phyloP scores from a whole-genome alignment of 2,888 invertebrate genomes.

The Cynaeus angustus region DNA sequence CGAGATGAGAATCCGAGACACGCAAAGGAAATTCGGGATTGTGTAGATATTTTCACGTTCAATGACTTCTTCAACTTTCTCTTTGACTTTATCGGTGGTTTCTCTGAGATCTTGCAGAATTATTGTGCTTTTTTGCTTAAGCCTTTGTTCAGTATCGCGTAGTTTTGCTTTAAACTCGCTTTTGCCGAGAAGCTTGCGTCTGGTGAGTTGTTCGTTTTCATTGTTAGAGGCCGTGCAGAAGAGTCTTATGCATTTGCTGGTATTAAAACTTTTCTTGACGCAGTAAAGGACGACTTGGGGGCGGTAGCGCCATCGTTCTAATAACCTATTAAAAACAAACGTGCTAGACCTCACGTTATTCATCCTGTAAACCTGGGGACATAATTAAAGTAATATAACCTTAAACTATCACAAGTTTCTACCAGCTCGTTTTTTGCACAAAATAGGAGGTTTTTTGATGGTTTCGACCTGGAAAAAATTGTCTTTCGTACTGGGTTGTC shows the following conservation, averaged over 20 bases:
- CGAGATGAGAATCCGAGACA: constrained; percentile 87
- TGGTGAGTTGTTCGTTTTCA: constrained; percentile 19
- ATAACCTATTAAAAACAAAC: constrained; percentile 1
- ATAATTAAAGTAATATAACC: constrained; percentile 1
- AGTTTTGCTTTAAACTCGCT: constrained; percentile 72
- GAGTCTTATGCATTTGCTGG: neutral
- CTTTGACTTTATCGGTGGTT: constrained; percentile 81
- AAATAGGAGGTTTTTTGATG: neutral
- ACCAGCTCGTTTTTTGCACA: neutral
- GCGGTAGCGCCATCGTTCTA: constrained; percentile 5
- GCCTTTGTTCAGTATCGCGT: constrained; percentile 75
- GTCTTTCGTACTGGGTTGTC: too few species aligned
- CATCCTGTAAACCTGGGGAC: constrained; percentile 15
- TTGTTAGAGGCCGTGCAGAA: constrained; percentile 42
- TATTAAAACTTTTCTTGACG: neutral
- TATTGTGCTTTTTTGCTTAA: constrained; percentile 77
- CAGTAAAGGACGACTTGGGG: neutral
- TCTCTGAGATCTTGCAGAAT: constrained; percentile 82
- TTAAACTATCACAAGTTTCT: neutral
- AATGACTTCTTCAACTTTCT: constrained; percentile 83
- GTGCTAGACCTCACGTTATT: constrained; percentile 17
- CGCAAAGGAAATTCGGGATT: constrained; percentile 92
- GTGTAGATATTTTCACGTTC: constrained; percentile 94
- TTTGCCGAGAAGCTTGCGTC: constrained; percentile 29
- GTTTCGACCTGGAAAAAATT: neutral